phyloP scores from a whole-genome alignment of 2,888 invertebrate genomes.

The Cremastobaeus sp. region DNA sequence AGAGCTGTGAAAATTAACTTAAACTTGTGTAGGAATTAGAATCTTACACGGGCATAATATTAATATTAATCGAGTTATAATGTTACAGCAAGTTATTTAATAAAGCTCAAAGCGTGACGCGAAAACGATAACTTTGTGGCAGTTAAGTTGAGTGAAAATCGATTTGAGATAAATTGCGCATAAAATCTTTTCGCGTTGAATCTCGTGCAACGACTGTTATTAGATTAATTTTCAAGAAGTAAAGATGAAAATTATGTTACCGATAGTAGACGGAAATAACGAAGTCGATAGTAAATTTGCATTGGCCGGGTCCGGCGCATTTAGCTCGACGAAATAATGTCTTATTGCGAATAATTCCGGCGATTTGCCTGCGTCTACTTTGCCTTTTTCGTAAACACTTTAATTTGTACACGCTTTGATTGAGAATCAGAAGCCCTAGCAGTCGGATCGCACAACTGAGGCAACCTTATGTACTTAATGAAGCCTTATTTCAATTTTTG shows the following conservation, averaged over 20 bases:
- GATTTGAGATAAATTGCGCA: conserved; percentile 56
- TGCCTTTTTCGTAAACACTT: too few species aligned
- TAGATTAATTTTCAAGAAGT: conserved; percentile 40
- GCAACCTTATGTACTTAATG: conserved; percentile 42
- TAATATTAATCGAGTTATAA: conserved; percentile 52
- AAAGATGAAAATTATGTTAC: conserved; percentile 13
- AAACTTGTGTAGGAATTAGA: too few species aligned
- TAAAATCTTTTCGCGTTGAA: conserved; percentile 49
- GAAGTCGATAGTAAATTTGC: conserved; percentile 1
- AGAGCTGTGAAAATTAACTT: too few species aligned
- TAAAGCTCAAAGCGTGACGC: conserved; percentile 54
- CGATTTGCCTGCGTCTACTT: too few species aligned
- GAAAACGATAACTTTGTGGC: conserved; percentile 56
- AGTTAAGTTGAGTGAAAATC: conserved; percentile 54
- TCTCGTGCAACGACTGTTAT: conserved; percentile 36
- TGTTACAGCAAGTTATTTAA: conserved; percentile 53
- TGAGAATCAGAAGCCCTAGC: conserved; percentile 16
- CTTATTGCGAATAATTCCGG: background rate
- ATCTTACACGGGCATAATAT: too few species aligned
- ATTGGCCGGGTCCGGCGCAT: background rate
- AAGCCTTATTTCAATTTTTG: conserved; percentile 37
- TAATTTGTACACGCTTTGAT: conserved; percentile 1
- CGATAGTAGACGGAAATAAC: conserved; percentile 1
- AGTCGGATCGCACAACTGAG: conserved; percentile 24
- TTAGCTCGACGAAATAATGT: background rate